Evolutionary conservation across 92 coral and sea anemone species (phyloP), one percentile per base, ranked within the genome.

Genomic region (Actinostola sp.): DNA sequence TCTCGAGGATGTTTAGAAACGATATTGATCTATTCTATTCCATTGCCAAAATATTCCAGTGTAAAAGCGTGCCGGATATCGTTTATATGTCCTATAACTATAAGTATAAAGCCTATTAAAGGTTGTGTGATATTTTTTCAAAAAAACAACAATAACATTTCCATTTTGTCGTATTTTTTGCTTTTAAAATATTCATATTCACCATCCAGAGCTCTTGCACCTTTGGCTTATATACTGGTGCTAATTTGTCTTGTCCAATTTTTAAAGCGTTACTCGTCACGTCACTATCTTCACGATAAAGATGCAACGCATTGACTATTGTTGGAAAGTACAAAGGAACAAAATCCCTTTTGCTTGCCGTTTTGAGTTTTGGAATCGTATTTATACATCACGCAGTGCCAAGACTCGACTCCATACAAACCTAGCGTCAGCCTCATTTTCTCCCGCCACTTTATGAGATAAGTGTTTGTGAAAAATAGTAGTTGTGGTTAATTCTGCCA

Each of bases 211-310:
- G 36, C 8, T 57, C 39, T 53, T 30, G 63, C 63, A 57, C 28
- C 50, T 62, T 62, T 34, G 28, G 6, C n/a, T n/a, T n/a, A n/a
- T n/a, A n/a, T n/a, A n/a, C 39, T 36, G 25, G 50, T 62, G 67
- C 67, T 62, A 62, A 62, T 62, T 62, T 62, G 50, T 62, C 67
- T 62, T 33, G 46, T 35, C 16, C 67, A 62, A 36, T 62, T 62
- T 62, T 62, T 3, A n/a, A n/a, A 62, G 67, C 67, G 50, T 62
- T 39, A 62, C 36, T 62, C 49, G 67, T 35, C 46, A 62, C 67
- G 7, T 60, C 26, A 16, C 46, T 39, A 17, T 34, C 35, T 35
- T 35, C 33, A 23, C 49, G 9, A 62, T 29, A 62, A 16, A 39
- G 28, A 57, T 20, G 8, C 19, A 48, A 57, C n/a, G 36, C 39